These are phyloP conservation scores for Astreopora myriophthalma DNA, from an alignment of 64 coral and sea anemone genomes.

Conservation along the genomic window DNA sequence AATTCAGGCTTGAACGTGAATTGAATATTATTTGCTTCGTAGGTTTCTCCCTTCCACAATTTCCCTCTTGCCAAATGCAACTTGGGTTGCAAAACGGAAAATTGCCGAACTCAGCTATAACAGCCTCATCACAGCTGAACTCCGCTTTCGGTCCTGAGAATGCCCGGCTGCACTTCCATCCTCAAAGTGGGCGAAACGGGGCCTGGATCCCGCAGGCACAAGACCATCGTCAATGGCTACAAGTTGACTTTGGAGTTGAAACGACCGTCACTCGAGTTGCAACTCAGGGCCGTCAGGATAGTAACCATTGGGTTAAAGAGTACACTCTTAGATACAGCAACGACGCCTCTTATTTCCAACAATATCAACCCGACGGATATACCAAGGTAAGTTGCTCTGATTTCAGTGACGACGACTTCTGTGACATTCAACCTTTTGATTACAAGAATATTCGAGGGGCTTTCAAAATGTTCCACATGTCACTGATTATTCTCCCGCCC, in stretches of 20 bases:
- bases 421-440: no score
- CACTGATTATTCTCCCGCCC: no score
- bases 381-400: not conserved
- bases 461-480: no score
- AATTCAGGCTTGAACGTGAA: no score
- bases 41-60: not conserved
- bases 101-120: not conserved
- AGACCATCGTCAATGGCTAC: not conserved
- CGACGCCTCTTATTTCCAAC: not conserved
- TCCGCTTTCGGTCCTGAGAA: not conserved
- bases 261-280: not conserved
- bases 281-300: not conserved
- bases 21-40: no score
- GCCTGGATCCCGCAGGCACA: not conserved
- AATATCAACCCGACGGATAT: not conserved
- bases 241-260: constrained; percentile 9
- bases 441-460: no score
- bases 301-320: not conserved
- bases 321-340: constrained; percentile 19
- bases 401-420: no score
- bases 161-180: not conserved
- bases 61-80: not conserved
- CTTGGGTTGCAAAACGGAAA: constrained; percentile 21
- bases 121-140: not conserved
- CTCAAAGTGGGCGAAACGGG: not conserved